Conservation (phyloP, 1,140 invertebrate genomes). For the Drosophila elegans region DNA sequence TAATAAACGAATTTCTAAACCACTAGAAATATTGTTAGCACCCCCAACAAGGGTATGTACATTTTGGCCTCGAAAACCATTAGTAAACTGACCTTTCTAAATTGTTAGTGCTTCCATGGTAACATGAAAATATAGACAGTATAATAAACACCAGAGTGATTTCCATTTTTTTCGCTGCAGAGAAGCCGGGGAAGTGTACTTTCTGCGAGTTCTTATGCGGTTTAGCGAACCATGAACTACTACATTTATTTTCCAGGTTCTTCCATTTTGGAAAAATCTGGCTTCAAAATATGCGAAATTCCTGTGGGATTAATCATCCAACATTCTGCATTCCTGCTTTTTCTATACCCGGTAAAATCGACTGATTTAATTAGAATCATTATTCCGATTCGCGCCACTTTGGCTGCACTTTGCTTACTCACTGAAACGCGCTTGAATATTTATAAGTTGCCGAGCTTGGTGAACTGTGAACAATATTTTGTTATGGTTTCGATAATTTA, state of each 20-base stretch:
- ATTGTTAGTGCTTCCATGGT: background rate
- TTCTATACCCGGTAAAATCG: constrained; percentile 14
- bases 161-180: background rate
- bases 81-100: background rate
- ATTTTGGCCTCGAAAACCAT: background rate
- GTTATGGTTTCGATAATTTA: constrained; percentile 34
- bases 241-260: background rate
- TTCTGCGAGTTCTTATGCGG: background rate
- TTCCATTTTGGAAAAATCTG: background rate
- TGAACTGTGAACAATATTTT: constrained; percentile 56
- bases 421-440: constrained; percentile 60
- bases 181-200: background rate
- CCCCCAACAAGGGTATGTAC: background rate
- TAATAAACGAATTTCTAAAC: too few relatives aligned
- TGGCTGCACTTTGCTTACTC: constrained; percentile 44
- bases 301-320: constrained; percentile 16
- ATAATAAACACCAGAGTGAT: background rate
- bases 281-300: background rate
- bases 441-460: constrained; percentile 57
- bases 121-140: background rate
- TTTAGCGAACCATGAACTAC: constrained; percentile 4
- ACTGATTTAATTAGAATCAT: constrained; percentile 50
- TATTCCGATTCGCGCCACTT: constrained; percentile 32
- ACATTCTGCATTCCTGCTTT: constrained; percentile 4
- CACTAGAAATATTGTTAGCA: background rate